Base-by-base conservation (phyloP, 2,888 invertebrate species). In the Noctua janthina region DNA sequence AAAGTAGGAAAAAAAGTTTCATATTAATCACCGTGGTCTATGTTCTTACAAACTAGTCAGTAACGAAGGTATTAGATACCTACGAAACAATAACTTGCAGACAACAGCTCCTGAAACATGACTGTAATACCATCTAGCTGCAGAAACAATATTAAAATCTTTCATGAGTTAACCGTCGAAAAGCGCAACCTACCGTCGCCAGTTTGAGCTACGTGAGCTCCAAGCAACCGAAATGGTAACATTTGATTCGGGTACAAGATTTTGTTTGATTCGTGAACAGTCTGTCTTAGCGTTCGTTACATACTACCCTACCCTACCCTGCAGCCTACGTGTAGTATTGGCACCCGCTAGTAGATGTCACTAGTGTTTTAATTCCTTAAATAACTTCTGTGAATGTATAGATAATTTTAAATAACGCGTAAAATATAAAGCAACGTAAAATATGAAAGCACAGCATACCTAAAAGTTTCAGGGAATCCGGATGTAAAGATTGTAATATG, bases 151-250 rank as follows among this genome's bases (percentile, higher is more conserved):
- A 54, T 1, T 35, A 5, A 20, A 54, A n/a, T 17, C 10, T 13
- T 46, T 13, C 29, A 59, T 49, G 56, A 67, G 6, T 5, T 10
- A 49, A 46, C 15, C 17, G 15, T 11, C 11, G 23, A 43, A 46
- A 64, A 70, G 56, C 76, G 76, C 70, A 13, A 71, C 59, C 81
- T 82, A 82, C 20, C 59, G n/a, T n/a, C 49, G 8, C 13, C 17
- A 17, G 15, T 8, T n/a, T 23, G 46, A 74, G 17, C 23, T 81
- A 67, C 35, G 39, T 15, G n/a, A 17, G 59, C 35, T 79, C 20
- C 35, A 6, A 43, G 54, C 13, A 15, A 43, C 17, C 1, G 35
- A 56, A 78, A n/a, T n/a, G 1, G 64, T n/a, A 39, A 56, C 67
- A 20, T 35, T 54, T 35, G 17, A 0, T 29, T 49, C 6, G 1